Base-by-base conservation (phyloP, 2,113 vertebrate species). In the Psettodes erumei region DNA sequence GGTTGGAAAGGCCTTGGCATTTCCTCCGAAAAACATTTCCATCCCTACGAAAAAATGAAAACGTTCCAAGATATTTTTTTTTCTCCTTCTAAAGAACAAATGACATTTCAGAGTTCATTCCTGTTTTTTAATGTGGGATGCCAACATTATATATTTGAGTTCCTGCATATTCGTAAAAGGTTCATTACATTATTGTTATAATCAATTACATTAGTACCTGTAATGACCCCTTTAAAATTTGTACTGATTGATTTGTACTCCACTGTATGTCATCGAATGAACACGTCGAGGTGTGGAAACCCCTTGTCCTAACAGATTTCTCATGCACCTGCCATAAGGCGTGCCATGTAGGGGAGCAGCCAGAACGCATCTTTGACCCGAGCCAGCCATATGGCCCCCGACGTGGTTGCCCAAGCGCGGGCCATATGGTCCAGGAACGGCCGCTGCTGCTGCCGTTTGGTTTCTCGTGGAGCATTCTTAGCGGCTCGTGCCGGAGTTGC, bases 291-390 rank as follows among this genome's bases (percentile, higher is more conserved):
- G 43, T 76, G 55, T 77, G 78, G 82, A 68, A 85, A 82, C 79
- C 65, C 73, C 81, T 63, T 75, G 55, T 56, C 12, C 40, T 54
- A 82, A 80, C 83, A 87, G 67, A 63, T 77, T 82, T 84, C 38
- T 51, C 72, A 19, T 83, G 86, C 85, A 88, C 77, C 77, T 88
- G 76, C 71, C 91, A 90, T 86, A 92, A 89, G 87, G 89, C 86
- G 67, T 59, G 51, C 78, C 23, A 18, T 53, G 85, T 67, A 71
- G 84, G 82, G 85, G 66, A 72, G 75, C 71, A 77, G 54, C 70
- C 66, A 77, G 48, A 86, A 74, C 87, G 84, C 74, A 63, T 87
- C 71, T 78, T 81, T 85, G 87, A 87, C 86, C 88, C 84, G 70
- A 69, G 77, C 47, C 56, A 27, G 62, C 83, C 91, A 90, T 88